phyloP scores from a whole-genome alignment of 1,140 invertebrate species.

The Drosophila sproati region DNA sequence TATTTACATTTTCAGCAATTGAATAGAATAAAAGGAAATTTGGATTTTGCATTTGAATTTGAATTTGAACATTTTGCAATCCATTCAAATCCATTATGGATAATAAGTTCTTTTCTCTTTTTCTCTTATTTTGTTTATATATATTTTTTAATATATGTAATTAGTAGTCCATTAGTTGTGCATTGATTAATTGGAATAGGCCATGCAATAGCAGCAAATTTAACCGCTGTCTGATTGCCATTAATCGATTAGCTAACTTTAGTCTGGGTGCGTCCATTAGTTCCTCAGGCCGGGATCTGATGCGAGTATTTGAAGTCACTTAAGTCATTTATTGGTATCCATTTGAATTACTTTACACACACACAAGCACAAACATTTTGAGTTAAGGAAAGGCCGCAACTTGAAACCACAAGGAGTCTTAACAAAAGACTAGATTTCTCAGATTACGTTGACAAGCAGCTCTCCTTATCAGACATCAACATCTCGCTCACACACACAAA shows the following conservation, averaged over 20 bases:
- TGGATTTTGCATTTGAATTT: not conserved
- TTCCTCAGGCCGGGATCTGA: conserved; percentile 7
- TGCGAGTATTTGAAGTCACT: conserved; percentile 10
- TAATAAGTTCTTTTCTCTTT: no score
- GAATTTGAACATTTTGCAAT: no score
- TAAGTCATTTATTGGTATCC: conserved; percentile 38
- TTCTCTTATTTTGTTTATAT: no score
- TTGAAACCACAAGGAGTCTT: conserved; percentile 28
- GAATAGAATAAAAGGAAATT: not conserved
- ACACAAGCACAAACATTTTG: conserved; percentile 37
- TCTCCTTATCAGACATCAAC: conserved; percentile 41
- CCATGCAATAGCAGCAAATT: not conserved
- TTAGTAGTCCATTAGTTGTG: conserved; percentile 22
- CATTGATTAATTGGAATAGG: conserved; percentile 36
- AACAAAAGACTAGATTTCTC: conserved; percentile 68
- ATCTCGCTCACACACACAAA: conserved; percentile 12
- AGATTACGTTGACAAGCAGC: conserved; percentile 58
- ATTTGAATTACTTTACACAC: conserved; percentile 25
- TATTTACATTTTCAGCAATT: no score
- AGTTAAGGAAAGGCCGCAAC: conserved; percentile 31
- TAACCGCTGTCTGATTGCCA: conserved; percentile 12
- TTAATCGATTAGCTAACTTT: conserved; percentile 34
- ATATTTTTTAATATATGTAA: not conserved
- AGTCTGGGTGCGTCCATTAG: conserved; percentile 17
- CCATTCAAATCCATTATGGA: no score